phyloP scores from a whole-genome alignment of 2,113 vertebrate genomes.

The Sialia sialis region DNA sequence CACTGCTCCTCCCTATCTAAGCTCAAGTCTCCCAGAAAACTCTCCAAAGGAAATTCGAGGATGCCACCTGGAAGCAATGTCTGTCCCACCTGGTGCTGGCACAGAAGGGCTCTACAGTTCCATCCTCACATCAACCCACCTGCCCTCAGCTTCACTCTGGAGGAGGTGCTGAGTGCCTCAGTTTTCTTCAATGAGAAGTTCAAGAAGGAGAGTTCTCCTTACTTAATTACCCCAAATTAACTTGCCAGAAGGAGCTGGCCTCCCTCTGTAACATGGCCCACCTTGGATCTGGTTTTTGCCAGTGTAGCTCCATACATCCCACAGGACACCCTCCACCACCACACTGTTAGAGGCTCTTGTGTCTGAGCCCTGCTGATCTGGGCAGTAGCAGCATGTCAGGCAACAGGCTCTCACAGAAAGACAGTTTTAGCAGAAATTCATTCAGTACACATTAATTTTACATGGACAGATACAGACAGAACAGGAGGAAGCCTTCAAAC shows the following conservation, averaged over 20 bases:
- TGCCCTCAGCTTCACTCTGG: not conserved
- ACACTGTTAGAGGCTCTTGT: accelerated
- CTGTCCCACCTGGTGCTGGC: not conserved
- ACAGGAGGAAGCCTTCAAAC: not conserved
- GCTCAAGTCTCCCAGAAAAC: not conserved
- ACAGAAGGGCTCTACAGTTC: accelerated
- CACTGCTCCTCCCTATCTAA: not conserved
- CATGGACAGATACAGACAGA: not conserved
- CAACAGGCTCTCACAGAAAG: accelerated
- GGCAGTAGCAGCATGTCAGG: not conserved
- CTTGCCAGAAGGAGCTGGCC: not conserved
- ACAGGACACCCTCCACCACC: accelerated
- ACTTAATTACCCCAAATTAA: not conserved
- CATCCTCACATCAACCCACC: not conserved
- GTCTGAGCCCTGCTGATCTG: not conserved
- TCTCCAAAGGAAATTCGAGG: accelerated
- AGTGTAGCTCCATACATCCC: accelerated
- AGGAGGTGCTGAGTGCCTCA: accelerated
- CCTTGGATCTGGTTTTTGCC: not conserved
- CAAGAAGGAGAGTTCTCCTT: not conserved
- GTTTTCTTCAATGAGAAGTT: accelerated
- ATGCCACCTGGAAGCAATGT: accelerated
- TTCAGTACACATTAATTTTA: not conserved
- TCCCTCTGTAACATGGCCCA: accelerated
- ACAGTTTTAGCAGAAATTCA: accelerated